Percentiles rank a stretch among this genome's conserved stretches.
These are phyloP conservation scores for Phaonia tiefii DNA, from an alignment of 2,888 invertebrate species.

Conservation along the genomic window DNA sequence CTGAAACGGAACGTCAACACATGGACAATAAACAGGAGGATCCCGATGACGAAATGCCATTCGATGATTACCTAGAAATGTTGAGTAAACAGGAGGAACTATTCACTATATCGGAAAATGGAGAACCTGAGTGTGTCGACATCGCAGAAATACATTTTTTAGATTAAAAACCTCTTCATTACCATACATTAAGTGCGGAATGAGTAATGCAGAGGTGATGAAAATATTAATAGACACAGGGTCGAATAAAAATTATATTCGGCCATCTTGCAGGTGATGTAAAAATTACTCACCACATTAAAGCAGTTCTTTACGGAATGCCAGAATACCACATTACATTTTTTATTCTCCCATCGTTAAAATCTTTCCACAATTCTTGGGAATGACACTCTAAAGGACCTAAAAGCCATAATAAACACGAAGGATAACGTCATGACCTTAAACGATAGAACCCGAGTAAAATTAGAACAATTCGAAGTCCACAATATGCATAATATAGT, in stretches of 20 bases:
- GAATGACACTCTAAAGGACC: constrained; percentile 27
- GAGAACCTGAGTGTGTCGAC: constrained; percentile 6
- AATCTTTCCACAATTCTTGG: constrained; percentile 42
- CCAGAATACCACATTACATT: constrained; percentile 29
- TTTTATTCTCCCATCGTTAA: constrained; percentile 42
- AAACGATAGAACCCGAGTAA: constrained; percentile 31
- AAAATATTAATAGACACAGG: constrained; percentile 44
- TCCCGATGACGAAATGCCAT: no score
- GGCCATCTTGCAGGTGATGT: constrained; percentile 31
- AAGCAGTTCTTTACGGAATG: constrained; percentile 22
- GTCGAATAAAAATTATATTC: constrained; percentile 42
- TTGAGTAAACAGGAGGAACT: neutral
- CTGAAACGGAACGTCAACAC: no score
- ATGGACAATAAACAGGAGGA: no score
- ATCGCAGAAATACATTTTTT: constrained; percentile 34
- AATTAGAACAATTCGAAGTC: constrained; percentile 29
- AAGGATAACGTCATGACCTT: constrained; percentile 38
- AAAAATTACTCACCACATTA: constrained; percentile 40
- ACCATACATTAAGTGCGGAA: constrained; percentile 26
- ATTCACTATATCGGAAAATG: constrained; percentile 1
- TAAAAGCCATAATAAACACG: constrained; percentile 47
- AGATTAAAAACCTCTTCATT: constrained; percentile 36
- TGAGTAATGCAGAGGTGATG: constrained; percentile 26
- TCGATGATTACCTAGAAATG: neutral
- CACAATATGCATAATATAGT: constrained; percentile 35